A percentile compares a stretch with the other conserved stretches of the same genome.
Conservation (phyloP, 2,113 vertebrate species). For the Cheirogaleus medius region DNA sequence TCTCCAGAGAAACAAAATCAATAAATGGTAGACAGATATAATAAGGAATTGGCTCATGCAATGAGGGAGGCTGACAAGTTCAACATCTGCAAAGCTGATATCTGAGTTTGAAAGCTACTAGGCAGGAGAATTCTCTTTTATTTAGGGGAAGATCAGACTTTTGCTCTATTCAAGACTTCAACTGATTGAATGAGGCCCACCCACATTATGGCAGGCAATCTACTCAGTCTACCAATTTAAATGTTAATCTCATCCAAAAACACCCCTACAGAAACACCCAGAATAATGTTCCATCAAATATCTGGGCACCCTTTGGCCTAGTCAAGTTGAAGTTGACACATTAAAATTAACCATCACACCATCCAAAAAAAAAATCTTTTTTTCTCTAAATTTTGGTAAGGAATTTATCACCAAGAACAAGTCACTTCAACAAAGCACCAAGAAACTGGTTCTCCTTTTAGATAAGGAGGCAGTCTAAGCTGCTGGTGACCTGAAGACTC, state of each 20-base stretch:
- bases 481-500: background rate
- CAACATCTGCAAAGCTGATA: background rate
- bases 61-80: background rate
- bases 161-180: background rate
- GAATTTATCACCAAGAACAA: background rate
- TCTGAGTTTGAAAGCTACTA: background rate
- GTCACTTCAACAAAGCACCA: background rate
- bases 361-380: background rate
- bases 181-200: background rate
- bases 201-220: background rate
- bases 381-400: background rate
- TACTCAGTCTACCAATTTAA: background rate
- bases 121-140: background rate
- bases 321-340: background rate
- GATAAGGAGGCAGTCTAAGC: background rate
- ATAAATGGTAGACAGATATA: background rate
- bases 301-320: background rate
- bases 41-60: background rate
- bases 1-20: background rate
- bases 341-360: background rate
- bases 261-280: background rate
- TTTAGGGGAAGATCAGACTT: background rate
- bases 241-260: constrained; percentile 3
- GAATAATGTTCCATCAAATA: background rate
- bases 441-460: background rate